Evolutionary conservation across 2,888 invertebrate species (phyloP).

Genomic region (Ptilodon capucinus): DNA sequence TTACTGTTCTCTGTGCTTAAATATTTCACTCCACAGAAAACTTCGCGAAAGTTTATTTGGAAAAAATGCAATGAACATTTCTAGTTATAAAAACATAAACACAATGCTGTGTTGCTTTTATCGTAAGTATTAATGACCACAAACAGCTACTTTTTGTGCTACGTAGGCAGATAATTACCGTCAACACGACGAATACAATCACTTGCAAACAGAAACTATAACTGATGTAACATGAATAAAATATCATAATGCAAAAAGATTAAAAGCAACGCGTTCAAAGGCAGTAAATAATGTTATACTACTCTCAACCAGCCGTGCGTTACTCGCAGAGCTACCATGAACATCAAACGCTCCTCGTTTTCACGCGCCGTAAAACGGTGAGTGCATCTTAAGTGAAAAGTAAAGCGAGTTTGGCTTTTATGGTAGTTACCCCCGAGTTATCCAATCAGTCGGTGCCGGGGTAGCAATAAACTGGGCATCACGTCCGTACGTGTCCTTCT

Average conservation of each 20-base stretch:
- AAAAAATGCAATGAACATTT: conserved; percentile 19
- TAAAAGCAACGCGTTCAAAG: conserved; percentile 21
- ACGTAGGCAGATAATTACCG: too few relatives aligned
- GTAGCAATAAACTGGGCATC: conserved; percentile 67
- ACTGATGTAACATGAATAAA: neutral
- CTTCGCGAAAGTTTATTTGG: conserved; percentile 19
- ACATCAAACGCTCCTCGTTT: conserved; percentile 11
- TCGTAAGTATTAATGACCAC: neutral
- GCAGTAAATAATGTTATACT: conserved; percentile 34
- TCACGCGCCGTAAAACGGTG: conserved; percentile 20
- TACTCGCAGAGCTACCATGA: conserved; percentile 20
- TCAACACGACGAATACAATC: too few relatives aligned
- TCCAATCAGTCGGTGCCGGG: conserved; percentile 60
- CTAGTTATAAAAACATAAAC: conserved; percentile 1
- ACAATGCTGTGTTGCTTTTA: neutral
- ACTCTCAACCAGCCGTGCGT: conserved; percentile 28
- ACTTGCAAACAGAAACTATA: neutral
- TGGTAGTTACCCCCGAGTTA: conserved; percentile 46
- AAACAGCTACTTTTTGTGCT: too few relatives aligned
- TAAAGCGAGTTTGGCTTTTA: conserved; percentile 42
- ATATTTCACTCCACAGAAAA: conserved; percentile 35
- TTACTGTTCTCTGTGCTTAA: conserved; percentile 34
- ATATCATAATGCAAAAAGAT: conserved; percentile 7
- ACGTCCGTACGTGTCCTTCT: conserved; percentile 58
- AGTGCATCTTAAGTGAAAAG: conserved; percentile 29